Evolutionary conservation across 2,888 invertebrate genomes (phyloP).

Genomic region (Vanessa cardui): DNA sequence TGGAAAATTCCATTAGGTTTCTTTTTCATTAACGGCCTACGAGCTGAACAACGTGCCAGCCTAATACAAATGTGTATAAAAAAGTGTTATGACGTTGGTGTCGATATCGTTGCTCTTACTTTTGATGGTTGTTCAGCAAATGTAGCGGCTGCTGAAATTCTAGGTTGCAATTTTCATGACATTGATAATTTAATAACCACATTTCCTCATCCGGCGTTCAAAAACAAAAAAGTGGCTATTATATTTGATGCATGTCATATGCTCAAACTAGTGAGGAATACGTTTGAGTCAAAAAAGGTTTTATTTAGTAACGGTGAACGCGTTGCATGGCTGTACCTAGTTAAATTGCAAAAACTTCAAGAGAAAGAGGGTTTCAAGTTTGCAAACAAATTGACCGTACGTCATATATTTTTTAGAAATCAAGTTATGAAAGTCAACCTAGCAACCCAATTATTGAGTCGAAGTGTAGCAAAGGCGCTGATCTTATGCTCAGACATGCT

Average conservation of each 20-base stretch:
- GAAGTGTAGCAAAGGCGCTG: too few relatives aligned
- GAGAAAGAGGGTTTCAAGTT: constrained; percentile 19
- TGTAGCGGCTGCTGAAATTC: constrained; percentile 20
- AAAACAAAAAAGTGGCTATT: constrained; percentile 13
- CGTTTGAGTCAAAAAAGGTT: constrained; percentile 16
- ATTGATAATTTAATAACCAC: constrained; percentile 17
- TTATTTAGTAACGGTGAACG: constrained; percentile 19
- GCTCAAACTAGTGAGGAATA: constrained; percentile 18
- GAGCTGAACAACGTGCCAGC: constrained; percentile 19
- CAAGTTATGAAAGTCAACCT: too few relatives aligned
- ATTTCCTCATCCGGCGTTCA: constrained; percentile 14
- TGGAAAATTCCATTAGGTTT: constrained; percentile 19
- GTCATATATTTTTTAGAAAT: constrained; percentile 16
- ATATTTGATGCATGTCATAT: constrained; percentile 21
- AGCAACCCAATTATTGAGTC: too few relatives aligned
- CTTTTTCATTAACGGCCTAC: constrained; percentile 18
- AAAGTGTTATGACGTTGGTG: constrained; percentile 17
- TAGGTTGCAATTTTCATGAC: constrained; percentile 18
- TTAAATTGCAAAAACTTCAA: constrained; percentile 15
- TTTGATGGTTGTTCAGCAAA: constrained; percentile 17
- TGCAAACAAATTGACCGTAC: constrained; percentile 14
- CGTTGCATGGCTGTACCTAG: constrained; percentile 14
- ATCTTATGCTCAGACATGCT: too few relatives aligned
- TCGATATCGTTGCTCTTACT: constrained; percentile 20
- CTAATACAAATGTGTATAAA: constrained; percentile 18